Evolutionary conservation across 2,113 vertebrate species (phyloP).

Genomic region (Dicentrarchus labrax): DNA sequence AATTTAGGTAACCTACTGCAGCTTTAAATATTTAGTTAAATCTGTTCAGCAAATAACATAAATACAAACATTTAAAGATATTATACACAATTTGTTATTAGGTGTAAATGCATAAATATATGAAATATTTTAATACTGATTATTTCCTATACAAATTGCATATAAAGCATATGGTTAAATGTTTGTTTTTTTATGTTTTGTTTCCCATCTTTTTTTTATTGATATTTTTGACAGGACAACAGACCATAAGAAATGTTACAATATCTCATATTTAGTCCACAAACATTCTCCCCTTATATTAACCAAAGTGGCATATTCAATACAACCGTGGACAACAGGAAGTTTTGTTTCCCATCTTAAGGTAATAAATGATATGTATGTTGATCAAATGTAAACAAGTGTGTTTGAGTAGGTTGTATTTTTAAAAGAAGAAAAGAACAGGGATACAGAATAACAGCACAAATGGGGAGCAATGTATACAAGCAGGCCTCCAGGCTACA

Average conservation of each 20-base stretch:
- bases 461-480: constrained; percentile 36
- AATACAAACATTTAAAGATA: neutral
- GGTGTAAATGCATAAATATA: neutral
- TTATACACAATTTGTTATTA: neutral
- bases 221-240: no score
- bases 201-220: no score
- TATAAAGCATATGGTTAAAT: neutral
- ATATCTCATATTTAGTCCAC: no score
- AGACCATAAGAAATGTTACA: no score
- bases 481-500: constrained; percentile 58
- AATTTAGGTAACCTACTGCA: no score
- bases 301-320: no score
- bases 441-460: constrained; percentile 15
- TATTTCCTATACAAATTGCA: neutral
- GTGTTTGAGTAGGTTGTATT: neutral
- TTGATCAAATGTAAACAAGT: neutral
- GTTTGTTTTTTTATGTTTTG: neutral
- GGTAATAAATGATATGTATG: neutral
- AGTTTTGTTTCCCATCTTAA: no score
- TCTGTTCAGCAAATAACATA: neutral
- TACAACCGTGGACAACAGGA: no score
- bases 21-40: neutral
- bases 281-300: no score
- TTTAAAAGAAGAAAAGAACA: neutral
- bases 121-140: neutral